Conservation (phyloP, 2,113 vertebrate species). For the Stigmatopora nigra region DNA sequence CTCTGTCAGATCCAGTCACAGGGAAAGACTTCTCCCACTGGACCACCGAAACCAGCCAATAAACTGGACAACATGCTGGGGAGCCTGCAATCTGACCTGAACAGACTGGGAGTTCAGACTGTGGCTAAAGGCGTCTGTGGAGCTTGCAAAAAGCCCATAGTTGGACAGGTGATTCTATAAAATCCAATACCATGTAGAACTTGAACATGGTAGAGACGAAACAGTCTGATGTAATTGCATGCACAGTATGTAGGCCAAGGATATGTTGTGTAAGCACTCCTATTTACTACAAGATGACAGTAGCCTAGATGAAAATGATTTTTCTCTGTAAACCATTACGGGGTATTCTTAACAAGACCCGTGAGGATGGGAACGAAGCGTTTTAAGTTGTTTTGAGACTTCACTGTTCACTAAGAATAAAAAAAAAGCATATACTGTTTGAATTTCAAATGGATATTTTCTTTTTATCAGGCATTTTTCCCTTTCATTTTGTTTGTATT, state of each 20-base stretch:
- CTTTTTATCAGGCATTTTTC: constrained; percentile 15
- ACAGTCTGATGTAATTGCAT: neutral
- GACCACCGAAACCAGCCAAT: constrained; percentile 79
- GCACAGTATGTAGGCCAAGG: neutral
- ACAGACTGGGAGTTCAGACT: constrained; percentile 86
- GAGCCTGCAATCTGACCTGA: constrained; percentile 90
- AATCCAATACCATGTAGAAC: neutral
- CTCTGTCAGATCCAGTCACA: constrained; percentile 81
- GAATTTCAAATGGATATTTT: neutral
- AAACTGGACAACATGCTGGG: constrained; percentile 96
- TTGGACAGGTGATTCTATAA: constrained; percentile 77
- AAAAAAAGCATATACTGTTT: neutral
- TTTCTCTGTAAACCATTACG: neutral
- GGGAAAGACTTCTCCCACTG: constrained; percentile 74
- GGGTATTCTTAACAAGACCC: neutral
- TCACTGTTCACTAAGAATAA: neutral
- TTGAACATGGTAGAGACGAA: neutral
- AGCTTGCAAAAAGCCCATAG: constrained; percentile 94
- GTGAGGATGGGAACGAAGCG: neutral
- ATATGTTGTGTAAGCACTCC: neutral
- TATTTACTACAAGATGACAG: neutral
- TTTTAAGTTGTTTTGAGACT: neutral
- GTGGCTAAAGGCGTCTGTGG: constrained; percentile 92
- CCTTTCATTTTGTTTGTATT: constrained; percentile 27
- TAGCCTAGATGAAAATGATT: neutral